phyloP scores from a whole-genome alignment of 2,113 vertebrate genomes.

The Pteropus alecto region DNA sequence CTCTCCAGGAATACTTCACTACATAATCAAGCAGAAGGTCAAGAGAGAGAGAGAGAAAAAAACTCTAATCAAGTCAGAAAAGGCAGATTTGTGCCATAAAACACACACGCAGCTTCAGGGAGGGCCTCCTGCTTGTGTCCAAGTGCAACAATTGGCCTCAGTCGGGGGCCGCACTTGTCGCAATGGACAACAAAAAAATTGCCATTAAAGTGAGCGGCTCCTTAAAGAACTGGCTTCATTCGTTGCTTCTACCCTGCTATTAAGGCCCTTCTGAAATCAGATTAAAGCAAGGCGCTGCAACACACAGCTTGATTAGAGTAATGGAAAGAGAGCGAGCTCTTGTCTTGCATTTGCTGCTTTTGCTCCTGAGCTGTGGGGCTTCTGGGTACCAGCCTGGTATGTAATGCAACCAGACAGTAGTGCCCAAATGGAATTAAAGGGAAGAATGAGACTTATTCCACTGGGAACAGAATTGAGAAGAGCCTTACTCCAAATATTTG shows the following conservation, averaged over 20 bases:
- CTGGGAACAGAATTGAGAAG: background rate
- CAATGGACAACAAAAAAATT: constrained; percentile 40
- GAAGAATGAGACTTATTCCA: background rate
- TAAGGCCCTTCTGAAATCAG: constrained; percentile 60
- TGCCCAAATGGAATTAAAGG: background rate
- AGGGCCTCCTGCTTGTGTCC: background rate
- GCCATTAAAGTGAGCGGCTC: constrained; percentile 43
- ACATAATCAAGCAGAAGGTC: constrained; percentile 72
- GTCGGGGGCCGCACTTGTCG: constrained; percentile 7
- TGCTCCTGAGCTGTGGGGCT: background rate
- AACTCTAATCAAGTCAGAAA: constrained; percentile 69
- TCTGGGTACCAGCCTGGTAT: background rate
- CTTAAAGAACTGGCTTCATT: constrained; percentile 29
- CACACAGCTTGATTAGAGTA: constrained; percentile 51
- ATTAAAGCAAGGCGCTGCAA: constrained; percentile 39
- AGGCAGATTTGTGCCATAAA: constrained; percentile 34
- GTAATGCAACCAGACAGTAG: background rate
- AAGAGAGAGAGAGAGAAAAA: constrained; percentile 51
- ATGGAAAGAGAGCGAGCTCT: background rate
- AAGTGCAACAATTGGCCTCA: constrained; percentile 42
- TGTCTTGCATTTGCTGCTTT: background rate
- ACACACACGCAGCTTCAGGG: background rate
- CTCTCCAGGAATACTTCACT: constrained; percentile 66
- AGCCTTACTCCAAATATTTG: background rate
- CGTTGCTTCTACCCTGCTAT: constrained; percentile 42